These are phyloP conservation scores for Ferdinandea cuprea DNA, from an alignment of 2,888 invertebrate species.

Conservation along the genomic window DNA sequence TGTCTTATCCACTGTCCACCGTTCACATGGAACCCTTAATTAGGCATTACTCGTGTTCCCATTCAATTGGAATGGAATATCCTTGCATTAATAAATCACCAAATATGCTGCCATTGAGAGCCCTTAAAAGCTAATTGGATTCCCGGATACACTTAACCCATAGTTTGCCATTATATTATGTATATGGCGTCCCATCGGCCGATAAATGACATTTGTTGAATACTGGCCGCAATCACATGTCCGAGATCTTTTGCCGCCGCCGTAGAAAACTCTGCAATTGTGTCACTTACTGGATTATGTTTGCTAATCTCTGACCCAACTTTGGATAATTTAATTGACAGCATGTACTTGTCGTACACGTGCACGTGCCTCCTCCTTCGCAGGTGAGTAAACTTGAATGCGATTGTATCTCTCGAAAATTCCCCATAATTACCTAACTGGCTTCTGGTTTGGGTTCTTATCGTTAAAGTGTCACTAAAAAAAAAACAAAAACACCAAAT, in stretches of 20 bases:
- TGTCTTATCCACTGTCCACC: constrained; percentile 21
- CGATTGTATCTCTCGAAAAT: constrained; percentile 26
- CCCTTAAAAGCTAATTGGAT: constrained; percentile 68
- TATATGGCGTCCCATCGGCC: constrained; percentile 21
- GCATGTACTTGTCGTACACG: constrained; percentile 26
- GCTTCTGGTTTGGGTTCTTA: constrained; percentile 39
- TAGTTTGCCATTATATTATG: constrained; percentile 33
- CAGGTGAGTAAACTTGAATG: constrained; percentile 44
- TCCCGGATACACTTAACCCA: constrained; percentile 32
- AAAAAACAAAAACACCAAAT: constrained; percentile 4
- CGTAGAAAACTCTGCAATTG: constrained; percentile 52
- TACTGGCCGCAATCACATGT: constrained; percentile 53
- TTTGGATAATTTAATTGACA: constrained; percentile 74
- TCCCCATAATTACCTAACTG: constrained; percentile 18
- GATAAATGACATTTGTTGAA: constrained; percentile 71
- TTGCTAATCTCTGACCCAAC: constrained; percentile 62
- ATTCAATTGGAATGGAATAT: neutral
- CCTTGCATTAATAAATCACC: constrained; percentile 60
- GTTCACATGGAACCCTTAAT: constrained; percentile 34
- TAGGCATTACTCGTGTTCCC: constrained; percentile 22
- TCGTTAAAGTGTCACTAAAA: constrained; percentile 40
- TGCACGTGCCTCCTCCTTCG: constrained; percentile 13
- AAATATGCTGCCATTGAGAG: constrained; percentile 65
- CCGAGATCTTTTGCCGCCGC: constrained; percentile 36
- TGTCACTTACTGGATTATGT: constrained; percentile 57